A percentile compares a stretch with the other conserved stretches of the same genome.
These are phyloP conservation scores for Sylvicola cinctus DNA, from an alignment of 2,888 invertebrate genomes.

Conservation along the genomic window DNA sequence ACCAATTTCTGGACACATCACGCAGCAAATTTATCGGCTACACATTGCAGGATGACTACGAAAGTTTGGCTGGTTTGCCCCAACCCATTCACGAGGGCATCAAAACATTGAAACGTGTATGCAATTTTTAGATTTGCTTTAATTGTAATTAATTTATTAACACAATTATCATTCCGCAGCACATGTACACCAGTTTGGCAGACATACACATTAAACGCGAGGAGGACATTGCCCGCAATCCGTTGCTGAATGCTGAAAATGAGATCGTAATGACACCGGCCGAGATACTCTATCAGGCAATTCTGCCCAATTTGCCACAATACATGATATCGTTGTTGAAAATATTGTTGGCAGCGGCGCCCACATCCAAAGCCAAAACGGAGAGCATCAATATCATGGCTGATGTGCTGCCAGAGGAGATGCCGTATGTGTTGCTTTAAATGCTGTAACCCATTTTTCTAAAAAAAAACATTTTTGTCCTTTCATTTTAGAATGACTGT, in stretches of 20 bases:
- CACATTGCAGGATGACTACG: constrained; percentile 65
- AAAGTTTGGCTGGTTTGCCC: constrained; percentile 84
- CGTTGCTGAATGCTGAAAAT: constrained; percentile 64
- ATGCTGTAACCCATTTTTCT: not conserved
- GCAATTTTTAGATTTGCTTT: not conserved
- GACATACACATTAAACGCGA: constrained; percentile 84
- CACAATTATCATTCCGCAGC: constrained; percentile 26
- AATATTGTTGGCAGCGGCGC: constrained; percentile 90
- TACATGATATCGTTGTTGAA: constrained; percentile 95
- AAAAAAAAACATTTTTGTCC: not conserved
- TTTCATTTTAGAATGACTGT: constrained; percentile 50
- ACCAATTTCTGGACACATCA: constrained; percentile 76
- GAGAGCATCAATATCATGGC: constrained; percentile 98
- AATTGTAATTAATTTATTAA: not conserved
- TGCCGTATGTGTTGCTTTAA: constrained; percentile 76
- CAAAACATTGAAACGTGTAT: constrained; percentile 56
- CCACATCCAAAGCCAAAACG: constrained; percentile 95
- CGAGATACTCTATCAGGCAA: constrained; percentile 82
- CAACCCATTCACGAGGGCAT: constrained; percentile 95
- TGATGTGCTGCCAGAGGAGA: constrained; percentile 91
- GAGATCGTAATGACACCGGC: constrained; percentile 63
- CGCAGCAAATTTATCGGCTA: constrained; percentile 93
- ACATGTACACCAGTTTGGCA: constrained; percentile 82
- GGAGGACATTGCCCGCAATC: constrained; percentile 77
- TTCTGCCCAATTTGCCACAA: constrained; percentile 88